Evolutionary conservation across 2,797 vertebrate species (phyloP).

Genomic region (Danio albolineatus): DNA sequence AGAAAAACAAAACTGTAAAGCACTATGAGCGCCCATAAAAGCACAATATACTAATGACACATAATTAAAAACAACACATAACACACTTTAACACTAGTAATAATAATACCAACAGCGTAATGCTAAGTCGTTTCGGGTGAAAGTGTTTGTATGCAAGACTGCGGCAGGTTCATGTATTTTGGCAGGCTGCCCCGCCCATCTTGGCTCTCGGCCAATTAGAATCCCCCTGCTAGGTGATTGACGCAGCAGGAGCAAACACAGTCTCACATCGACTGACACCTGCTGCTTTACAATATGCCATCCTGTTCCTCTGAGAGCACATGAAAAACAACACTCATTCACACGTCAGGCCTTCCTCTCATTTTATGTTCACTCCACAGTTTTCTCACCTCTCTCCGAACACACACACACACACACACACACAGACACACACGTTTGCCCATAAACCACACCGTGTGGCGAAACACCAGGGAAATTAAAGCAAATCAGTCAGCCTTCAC

Average conservation of each 20-base stretch:
- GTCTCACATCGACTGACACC: conserved; percentile 74
- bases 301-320: conserved; percentile 69
- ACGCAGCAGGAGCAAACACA: conserved; percentile 64
- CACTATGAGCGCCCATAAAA: too few relatives aligned
- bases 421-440: conserved; percentile 22
- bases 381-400: conserved; percentile 52
- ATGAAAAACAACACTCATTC: conserved; percentile 75
- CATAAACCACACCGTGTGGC: conserved; percentile 40
- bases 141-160: conserved; percentile 62
- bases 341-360: conserved; percentile 58
- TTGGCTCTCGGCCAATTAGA: conserved; percentile 72
- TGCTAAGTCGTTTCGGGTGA: not conserved
- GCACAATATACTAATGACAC: too few relatives aligned
- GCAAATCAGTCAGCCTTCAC: conserved; percentile 57
- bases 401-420: conserved; percentile 1
- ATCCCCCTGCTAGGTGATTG: conserved; percentile 56
- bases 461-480: conserved; percentile 57
- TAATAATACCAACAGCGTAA: not conserved
- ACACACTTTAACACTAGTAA: too few relatives aligned
- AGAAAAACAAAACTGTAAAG: too few relatives aligned
- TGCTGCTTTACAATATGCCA: conserved; percentile 82
- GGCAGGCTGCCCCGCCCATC: conserved; percentile 69
- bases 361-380: conserved; percentile 43
- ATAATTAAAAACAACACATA: too few relatives aligned
- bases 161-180: conserved; percentile 74